These are phyloP conservation scores for Hesperia comma DNA, from an alignment of 2,888 invertebrate species.

Conservation along the genomic window DNA sequence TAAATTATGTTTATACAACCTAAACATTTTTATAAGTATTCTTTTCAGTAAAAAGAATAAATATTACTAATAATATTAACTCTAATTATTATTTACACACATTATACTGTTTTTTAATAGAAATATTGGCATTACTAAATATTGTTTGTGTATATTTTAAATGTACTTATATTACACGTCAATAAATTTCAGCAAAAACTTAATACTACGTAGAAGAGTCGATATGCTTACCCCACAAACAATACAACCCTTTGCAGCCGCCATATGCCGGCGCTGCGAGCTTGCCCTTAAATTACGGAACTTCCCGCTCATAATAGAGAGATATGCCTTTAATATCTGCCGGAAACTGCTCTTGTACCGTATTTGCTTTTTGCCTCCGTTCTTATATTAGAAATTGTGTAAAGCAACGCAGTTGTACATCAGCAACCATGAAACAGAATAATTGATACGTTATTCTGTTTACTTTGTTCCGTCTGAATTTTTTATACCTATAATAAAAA, in stretches of 20 bases:
- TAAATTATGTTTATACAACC: no score
- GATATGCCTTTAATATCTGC: slow-evolving; percentile 84
- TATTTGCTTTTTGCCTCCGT: slow-evolving; percentile 79
- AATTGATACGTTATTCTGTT: slow-evolving; percentile 7
- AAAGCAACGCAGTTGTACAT: slow-evolving; percentile 40
- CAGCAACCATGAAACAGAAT: slow-evolving; percentile 26
- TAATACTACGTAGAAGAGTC: slow-evolving; percentile 18
- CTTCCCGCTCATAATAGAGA: slow-evolving; percentile 84
- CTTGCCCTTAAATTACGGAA: slow-evolving; percentile 82
- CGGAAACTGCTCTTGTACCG: slow-evolving; percentile 71
- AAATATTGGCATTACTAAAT: no score
- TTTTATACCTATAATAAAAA: no score
- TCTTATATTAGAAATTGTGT: slow-evolving; percentile 75
- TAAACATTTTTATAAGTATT: no score
- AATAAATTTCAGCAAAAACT: not conserved
- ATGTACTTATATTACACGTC: no score
- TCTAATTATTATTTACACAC: no score
- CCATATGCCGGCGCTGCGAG: slow-evolving; percentile 75
- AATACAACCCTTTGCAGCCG: slow-evolving; percentile 65
- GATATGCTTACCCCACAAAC: slow-evolving; percentile 45
- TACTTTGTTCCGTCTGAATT: no score
- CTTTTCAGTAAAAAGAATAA: no score
- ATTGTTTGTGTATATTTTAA: no score
- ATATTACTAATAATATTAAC: no score
- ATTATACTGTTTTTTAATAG: no score